Evolutionary conservation across 1,140 invertebrate genomes (phyloP).

Genomic region (Zelostemma sp.): DNA sequence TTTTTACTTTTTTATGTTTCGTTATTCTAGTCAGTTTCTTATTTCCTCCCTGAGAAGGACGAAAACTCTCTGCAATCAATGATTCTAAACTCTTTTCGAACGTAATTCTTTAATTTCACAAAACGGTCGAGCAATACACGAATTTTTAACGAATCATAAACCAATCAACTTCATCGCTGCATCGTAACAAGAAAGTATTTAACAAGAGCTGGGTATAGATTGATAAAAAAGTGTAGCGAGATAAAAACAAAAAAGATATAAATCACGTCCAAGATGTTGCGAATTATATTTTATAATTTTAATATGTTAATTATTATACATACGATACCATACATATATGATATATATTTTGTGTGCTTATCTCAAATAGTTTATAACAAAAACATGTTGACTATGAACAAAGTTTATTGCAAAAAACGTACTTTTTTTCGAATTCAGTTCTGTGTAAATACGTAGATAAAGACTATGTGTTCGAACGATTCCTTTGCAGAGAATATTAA

Average conservation of each 20-base stretch:
- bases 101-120: not conserved
- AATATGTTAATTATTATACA: slow-evolving; percentile 58
- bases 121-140: slow-evolving; percentile 40
- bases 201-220: slow-evolving; percentile 42
- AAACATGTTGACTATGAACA: slow-evolving; percentile 59
- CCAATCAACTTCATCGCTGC: slow-evolving; percentile 36
- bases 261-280: slow-evolving; percentile 54
- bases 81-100: not conserved
- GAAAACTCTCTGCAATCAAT: not conserved
- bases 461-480: not conserved
- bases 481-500: not conserved
- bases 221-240: slow-evolving; percentile 20
- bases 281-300: slow-evolving; percentile 64
- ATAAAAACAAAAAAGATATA: slow-evolving; percentile 19
- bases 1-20: no score
- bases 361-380: slow-evolving; percentile 60
- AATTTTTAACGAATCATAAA: slow-evolving; percentile 15
- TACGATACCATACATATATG: slow-evolving; percentile 7
- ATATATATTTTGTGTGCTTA: slow-evolving; percentile 64
- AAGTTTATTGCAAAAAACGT: slow-evolving; percentile 54
- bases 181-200: slow-evolving; percentile 51
- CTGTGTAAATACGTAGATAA: slow-evolving; percentile 3
- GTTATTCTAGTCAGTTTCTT: no score
- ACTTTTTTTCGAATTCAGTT: slow-evolving; percentile 31
- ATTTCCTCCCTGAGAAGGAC: not conserved